Conservation (phyloP, 1,140 invertebrate species). For the Pemphigus obesinymphae region DNA sequence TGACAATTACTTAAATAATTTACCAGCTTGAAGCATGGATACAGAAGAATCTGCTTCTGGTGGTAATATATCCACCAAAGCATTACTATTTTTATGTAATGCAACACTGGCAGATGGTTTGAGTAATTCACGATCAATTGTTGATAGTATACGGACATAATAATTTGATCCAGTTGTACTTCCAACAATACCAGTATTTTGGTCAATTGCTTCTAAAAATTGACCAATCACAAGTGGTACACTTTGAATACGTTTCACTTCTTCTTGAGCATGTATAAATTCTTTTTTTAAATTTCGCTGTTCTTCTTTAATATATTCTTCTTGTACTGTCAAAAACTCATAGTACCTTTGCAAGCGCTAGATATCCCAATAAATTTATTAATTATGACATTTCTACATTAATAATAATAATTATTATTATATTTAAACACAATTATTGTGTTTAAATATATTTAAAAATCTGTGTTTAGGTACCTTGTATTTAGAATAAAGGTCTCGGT, state of each 20-base stretch:
- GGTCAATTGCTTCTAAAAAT: constrained; percentile 96
- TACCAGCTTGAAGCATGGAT: constrained; percentile 89
- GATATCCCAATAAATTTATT: constrained; percentile 46
- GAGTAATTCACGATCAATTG: constrained; percentile 90
- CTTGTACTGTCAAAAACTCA: constrained; percentile 96
- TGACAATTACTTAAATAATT: constrained; percentile 34
- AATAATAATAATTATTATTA: too few species aligned
- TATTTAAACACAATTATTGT: too few species aligned
- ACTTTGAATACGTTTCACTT: constrained; percentile 95
- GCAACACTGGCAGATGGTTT: constrained; percentile 95
- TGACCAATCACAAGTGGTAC: constrained; percentile 96
- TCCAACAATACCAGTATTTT: constrained; percentile 92
- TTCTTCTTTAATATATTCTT: constrained; percentile 98
- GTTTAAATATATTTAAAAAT: too few species aligned
- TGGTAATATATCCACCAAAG: constrained; percentile 94
- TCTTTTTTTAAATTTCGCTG: constrained; percentile 96
- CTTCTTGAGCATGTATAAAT: constrained; percentile 95
- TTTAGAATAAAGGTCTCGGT: constrained; percentile 53
- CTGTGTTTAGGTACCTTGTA: too few species aligned
- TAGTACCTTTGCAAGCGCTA: constrained; percentile 91
- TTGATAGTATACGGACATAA: constrained; percentile 91
- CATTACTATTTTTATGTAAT: constrained; percentile 96
- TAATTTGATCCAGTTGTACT: constrained; percentile 89
- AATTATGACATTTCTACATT: constrained; percentile 53
- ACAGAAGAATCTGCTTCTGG: constrained; percentile 97